Conservation (phyloP, 2,888 invertebrate species). For the Lepeophtheirus nordmannii region DNA sequence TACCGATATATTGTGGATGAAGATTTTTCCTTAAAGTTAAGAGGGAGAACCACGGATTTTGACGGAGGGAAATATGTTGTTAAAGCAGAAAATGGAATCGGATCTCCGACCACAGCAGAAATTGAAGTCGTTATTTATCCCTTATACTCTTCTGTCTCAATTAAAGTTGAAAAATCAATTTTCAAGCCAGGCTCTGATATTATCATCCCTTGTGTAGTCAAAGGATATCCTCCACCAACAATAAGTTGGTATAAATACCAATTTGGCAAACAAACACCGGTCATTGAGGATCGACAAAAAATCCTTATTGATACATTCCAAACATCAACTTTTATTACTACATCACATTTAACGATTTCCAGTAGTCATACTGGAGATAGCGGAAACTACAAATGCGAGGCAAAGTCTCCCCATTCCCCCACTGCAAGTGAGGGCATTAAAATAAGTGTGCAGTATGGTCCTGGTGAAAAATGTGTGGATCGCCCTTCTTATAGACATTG, state of each 20-base stretch:
- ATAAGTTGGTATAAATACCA: slow-evolving; percentile 10
- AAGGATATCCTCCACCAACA: slow-evolving; percentile 8
- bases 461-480: neutral
- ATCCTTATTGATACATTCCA: slow-evolving; percentile 10
- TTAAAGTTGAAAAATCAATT: slow-evolving; percentile 17
- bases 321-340: neutral
- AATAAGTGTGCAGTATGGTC: slow-evolving; percentile 16
- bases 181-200: slow-evolving; percentile 4
- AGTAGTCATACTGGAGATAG: neutral
- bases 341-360: neutral
- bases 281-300: neutral
- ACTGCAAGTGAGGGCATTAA: neutral
- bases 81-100: slow-evolving; percentile 12
- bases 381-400: slow-evolving; percentile 15
- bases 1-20: neutral
- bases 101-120: neutral
- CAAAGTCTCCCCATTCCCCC: neutral
- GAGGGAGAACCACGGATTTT: neutral
- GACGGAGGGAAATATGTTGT: slow-evolving; percentile 8
- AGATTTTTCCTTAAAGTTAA: neutral
- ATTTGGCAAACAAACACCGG: neutral
- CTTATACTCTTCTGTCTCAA: neutral
- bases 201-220: slow-evolving; percentile 1
- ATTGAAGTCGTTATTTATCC: slow-evolving; percentile 8
- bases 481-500: slow-evolving; percentile 18